Evolutionary conservation across 2,113 vertebrate species (phyloP), one percentile per base, ranked within the genome.

Genomic region (Vulpes vulpes): DNA sequence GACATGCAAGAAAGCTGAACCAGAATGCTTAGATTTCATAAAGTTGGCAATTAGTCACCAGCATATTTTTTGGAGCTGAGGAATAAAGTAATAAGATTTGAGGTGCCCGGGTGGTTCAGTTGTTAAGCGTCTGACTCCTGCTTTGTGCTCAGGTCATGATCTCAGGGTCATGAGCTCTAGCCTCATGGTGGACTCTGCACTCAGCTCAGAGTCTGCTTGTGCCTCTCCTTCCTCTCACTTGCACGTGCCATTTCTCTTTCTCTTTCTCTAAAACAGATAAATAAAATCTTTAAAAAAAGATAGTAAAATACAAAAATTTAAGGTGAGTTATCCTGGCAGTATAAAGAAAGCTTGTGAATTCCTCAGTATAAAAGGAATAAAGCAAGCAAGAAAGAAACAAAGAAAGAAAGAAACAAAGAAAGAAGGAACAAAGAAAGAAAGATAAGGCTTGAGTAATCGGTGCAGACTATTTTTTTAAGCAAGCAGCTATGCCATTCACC

Each of bases 1-100:
- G 5, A 62, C 43, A 73, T 7, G 27, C 3, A 51, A 35, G 38
- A 65, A 1, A 76, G 17, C 57, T 69, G 59, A 73, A 11, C 7
- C 30, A 55, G 14, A 74, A 89, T 17, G 2, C 3, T 96, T 82
- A 43, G 2, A 32, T 67, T 32, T 94, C 20, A 95, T n/a, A 74
- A 43, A n/a, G 62, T 2, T 73, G 60, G 17, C 11, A 38, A 23
- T 55, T 78, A 8, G 4, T 85, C 1, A 0, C 19, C 12, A 53
- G 30, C 0, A 8, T 17, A 12, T 69, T 23, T 55, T 91, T 83
- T 80, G 32, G 38, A 93, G 4, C 65, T 73, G n/a, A 20, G 60
- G 69, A 87, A 51, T 84, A 43, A 96, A 96, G 69, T 62, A 5
- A 22, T 38, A 82, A 86, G 11, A 30, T 93, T 93, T 82, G 81